phyloP scores from a whole-genome alignment of 2,888 invertebrate genomes.

The Danaus chrysippus region DNA sequence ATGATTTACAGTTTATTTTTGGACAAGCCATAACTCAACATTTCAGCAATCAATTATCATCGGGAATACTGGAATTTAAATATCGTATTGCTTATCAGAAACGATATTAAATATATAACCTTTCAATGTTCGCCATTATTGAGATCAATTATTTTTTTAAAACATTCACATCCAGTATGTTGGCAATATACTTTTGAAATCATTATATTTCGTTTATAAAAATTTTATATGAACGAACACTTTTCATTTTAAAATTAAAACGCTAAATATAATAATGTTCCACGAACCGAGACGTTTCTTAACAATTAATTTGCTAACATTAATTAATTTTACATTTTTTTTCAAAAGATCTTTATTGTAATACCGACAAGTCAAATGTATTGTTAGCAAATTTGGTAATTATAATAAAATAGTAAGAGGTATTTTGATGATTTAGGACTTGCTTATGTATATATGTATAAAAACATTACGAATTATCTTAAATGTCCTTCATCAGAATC shows the following conservation, averaged over 20 bases:
- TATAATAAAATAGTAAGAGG: constrained; percentile 1
- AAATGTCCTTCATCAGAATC: background rate
- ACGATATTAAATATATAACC: too few species aligned
- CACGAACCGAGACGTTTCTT: constrained; percentile 47
- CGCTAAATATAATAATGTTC: constrained; percentile 19
- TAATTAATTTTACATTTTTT: constrained; percentile 34
- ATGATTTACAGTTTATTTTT: constrained; percentile 27
- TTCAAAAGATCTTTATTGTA: constrained; percentile 35
- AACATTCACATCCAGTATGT: too few species aligned
- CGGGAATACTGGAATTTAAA: constrained; percentile 5
- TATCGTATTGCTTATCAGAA: background rate
- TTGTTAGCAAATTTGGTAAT: constrained; percentile 24
- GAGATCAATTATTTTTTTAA: too few species aligned
- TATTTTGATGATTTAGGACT: constrained; percentile 14
- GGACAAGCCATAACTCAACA: constrained; percentile 21
- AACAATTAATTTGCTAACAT: constrained; percentile 44
- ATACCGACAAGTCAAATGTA: constrained; percentile 19
- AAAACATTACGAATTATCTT: constrained; percentile 1
- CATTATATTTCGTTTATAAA: too few species aligned
- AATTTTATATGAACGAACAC: too few species aligned
- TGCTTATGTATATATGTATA: constrained; percentile 10
- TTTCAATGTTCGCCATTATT: too few species aligned
- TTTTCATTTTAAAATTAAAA: constrained; percentile 13
- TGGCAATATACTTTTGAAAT: too few species aligned
- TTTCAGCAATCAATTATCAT: constrained; percentile 19